Conservation (phyloP, 1,140 invertebrate species). For the Holotrichia oblita region DNA sequence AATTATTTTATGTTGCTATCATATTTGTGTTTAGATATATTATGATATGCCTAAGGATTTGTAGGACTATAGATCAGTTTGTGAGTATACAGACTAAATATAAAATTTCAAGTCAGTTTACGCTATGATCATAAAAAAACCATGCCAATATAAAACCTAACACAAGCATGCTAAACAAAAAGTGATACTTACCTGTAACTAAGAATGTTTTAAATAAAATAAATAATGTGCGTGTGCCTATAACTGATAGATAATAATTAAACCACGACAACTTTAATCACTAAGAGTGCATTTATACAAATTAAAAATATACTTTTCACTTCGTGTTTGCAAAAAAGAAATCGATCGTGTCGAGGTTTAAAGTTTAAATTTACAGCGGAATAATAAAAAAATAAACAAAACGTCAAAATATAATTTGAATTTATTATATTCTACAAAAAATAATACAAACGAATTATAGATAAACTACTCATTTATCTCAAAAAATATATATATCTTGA, state of each 20-base stretch:
- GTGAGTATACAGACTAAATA: too few species aligned
- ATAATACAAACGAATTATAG: conserved; percentile 39
- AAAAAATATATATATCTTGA: conserved; percentile 20
- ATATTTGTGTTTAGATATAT: too few species aligned
- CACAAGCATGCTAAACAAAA: conserved; percentile 5
- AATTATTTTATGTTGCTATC: too few species aligned
- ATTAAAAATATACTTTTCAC: neutral
- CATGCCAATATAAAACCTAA: conserved; percentile 10
- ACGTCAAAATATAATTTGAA: neutral
- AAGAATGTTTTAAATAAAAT: neutral
- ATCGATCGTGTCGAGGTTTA: neutral
- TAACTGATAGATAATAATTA: neutral
- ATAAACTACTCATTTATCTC: conserved; percentile 23
- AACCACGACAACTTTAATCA: neutral
- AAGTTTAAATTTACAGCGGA: neutral
- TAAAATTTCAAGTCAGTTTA: too few species aligned
- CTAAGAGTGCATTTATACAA: too few species aligned
- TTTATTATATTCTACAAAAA: conserved; percentile 39
- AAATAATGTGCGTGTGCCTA: neutral
- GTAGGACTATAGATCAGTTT: too few species aligned
- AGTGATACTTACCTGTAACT: neutral
- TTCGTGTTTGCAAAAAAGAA: neutral
- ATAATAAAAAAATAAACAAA: conserved; percentile 37
- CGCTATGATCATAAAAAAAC: neutral
- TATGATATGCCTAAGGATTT: too few species aligned